Conservation (phyloP, 1,140 invertebrate genomes). For the Dufourea novaeangliae region DNA sequence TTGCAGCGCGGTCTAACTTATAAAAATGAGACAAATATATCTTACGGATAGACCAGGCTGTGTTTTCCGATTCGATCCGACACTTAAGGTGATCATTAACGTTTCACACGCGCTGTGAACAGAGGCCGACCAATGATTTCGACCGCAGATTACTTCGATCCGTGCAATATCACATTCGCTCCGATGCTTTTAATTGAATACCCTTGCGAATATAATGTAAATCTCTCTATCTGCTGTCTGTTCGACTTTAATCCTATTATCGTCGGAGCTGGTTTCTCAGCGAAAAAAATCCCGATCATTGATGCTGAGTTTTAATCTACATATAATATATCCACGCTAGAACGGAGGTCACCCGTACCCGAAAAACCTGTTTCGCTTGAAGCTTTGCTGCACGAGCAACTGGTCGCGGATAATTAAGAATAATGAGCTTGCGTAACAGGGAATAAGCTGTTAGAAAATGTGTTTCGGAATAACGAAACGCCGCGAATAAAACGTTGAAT, state of each 20-base stretch:
- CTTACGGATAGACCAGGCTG: background rate
- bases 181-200: background rate
- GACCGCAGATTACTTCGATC: background rate
- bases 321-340: background rate
- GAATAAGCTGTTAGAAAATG: conserved; percentile 22
- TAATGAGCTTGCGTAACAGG: conserved; percentile 33
- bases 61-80: conserved; percentile 31
- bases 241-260: background rate
- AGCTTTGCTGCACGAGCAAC: background rate
- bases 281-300: background rate
- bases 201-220: background rate
- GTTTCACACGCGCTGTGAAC: background rate
- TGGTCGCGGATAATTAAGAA: conserved; percentile 42
- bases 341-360: background rate
- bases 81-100: conserved; percentile 13
- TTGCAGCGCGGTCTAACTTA: too few relatives aligned
- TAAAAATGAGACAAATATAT: background rate
- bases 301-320: background rate
- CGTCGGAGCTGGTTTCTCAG: background rate
- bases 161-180: background rate
- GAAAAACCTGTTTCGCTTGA: conserved; percentile 38
- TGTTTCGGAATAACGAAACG: conserved; percentile 25
- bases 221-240: background rate
- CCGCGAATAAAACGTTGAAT: conserved; percentile 7
- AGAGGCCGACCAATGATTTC: conserved; percentile 2